Percentiles rank a stretch among this genome's conserved stretches.
These are phyloP conservation scores for Tridacna crocea DNA, from an alignment of 2,888 invertebrate species.

Conservation along the genomic window DNA sequence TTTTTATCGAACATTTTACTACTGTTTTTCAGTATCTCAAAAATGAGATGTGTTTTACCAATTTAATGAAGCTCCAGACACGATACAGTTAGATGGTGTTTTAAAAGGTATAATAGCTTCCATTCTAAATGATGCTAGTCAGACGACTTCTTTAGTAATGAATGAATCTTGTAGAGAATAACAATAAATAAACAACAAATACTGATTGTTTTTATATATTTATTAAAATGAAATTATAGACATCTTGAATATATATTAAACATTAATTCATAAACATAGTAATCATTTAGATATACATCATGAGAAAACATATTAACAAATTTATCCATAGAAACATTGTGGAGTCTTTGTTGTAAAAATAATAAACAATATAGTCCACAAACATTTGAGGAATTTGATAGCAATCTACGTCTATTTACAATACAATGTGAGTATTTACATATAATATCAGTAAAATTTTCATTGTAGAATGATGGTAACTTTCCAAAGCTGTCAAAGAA, in stretches of 20 bases:
- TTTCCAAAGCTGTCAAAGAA: conserved; percentile 48
- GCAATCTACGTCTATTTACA: background rate
- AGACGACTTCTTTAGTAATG: conserved; percentile 42
- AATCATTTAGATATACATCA: background rate
- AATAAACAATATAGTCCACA: conserved; percentile 5
- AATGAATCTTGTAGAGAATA: conserved; percentile 13
- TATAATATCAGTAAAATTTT: conserved; percentile 1
- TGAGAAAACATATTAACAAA: conserved; percentile 12
- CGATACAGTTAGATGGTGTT: conserved; percentile 11
- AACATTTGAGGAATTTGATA: conserved; percentile 1
- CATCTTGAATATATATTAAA: background rate
- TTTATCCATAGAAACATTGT: background rate
- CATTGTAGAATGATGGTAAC: conserved; percentile 13
- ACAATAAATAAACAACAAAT: background rate
- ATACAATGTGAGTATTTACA: background rate
- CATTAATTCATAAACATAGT: background rate
- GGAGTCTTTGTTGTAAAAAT: background rate
- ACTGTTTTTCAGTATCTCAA: background rate
- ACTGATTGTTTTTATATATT: background rate
- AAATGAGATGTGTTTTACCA: conserved; percentile 7
- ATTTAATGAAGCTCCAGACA: background rate
- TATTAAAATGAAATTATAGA: background rate
- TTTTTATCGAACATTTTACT: conserved; percentile 26
- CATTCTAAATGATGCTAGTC: conserved; percentile 31
- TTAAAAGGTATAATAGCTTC: conserved; percentile 2